A percentile compares a stretch with the other conserved stretches of the same genome.
These are phyloP conservation scores for Lacanobia oleracea DNA, from an alignment of 2,888 invertebrate genomes.

Conservation along the genomic window DNA sequence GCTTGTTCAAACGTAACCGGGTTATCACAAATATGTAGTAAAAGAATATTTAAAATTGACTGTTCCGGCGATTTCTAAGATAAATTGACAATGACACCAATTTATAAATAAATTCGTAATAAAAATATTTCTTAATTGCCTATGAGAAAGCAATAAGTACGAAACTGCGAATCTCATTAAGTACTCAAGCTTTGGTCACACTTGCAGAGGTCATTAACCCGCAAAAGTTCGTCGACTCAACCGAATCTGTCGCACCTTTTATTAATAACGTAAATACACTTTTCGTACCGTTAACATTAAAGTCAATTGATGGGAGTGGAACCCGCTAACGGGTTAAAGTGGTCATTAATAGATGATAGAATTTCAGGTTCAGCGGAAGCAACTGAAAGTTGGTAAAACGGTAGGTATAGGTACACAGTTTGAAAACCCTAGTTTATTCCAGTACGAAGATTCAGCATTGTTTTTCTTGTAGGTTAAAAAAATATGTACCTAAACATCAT, in stretches of 20 bases:
- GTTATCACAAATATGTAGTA: no score
- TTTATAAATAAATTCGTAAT: background rate
- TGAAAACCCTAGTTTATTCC: background rate
- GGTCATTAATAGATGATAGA: background rate
- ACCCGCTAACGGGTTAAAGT: constrained; percentile 22
- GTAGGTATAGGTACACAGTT: background rate
- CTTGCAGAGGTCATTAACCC: constrained; percentile 37
- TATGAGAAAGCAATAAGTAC: background rate
- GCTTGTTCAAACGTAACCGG: no score
- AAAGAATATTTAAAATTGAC: no score
- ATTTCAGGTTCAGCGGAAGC: background rate
- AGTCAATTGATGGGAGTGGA: constrained; percentile 35
- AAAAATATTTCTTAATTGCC: background rate
- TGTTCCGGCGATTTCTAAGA: no score
- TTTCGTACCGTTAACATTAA: constrained; percentile 17
- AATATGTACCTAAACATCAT: no score
- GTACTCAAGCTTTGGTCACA: background rate
- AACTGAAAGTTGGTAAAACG: background rate
- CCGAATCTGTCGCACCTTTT: constrained; percentile 14
- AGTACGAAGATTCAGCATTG: background rate
- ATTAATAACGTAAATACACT: constrained; percentile 28
- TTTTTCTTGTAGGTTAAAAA: background rate
- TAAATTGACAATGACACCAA: no score
- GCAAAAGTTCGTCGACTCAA: constrained; percentile 36
- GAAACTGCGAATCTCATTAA: background rate